Evolutionary conservation across 2,888 invertebrate species (phyloP).

Genomic region (Acrocyrtus sp.): DNA sequence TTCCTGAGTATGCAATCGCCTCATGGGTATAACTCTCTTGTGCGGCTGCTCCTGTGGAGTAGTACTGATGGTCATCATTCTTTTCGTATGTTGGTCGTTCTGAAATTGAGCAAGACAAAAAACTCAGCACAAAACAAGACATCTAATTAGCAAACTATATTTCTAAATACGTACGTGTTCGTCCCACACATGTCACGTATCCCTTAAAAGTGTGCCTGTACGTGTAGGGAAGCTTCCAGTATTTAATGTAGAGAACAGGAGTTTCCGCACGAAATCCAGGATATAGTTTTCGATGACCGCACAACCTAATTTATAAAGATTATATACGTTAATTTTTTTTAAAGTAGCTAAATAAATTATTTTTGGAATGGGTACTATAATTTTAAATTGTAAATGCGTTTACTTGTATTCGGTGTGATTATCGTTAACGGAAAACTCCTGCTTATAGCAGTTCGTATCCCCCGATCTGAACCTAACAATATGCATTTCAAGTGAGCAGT

Average conservation of each 20-base stretch:
- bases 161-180: too few relatives aligned
- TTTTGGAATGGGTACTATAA: background rate
- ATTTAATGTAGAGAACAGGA: background rate
- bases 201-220: constrained; percentile 23
- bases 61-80: too few relatives aligned
- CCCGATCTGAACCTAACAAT: constrained; percentile 7
- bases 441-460: constrained; percentile 20
- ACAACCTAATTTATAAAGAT: background rate
- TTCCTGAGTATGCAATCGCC: too few relatives aligned
- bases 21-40: too few relatives aligned
- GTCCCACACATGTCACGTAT: constrained; percentile 8
- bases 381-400: background rate
- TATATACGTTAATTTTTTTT: background rate
- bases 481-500: constrained; percentile 12
- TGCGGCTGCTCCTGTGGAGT: too few relatives aligned
- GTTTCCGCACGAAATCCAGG: constrained; percentile 7
- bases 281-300: constrained; percentile 4
- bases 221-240: constrained; percentile 7
- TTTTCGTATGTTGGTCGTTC: too few relatives aligned
- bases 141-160: too few relatives aligned
- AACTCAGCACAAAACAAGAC: background rate
- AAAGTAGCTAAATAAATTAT: background rate
- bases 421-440: constrained; percentile 12
- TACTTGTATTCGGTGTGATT: constrained; percentile 10
- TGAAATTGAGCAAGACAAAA: background rate